Percentiles rank a stretch among this genome's conserved stretches.
These are phyloP conservation scores for Lasaia peninsularis DNA, from an alignment of 1,140 invertebrate genomes.

Conservation along the genomic window DNA sequence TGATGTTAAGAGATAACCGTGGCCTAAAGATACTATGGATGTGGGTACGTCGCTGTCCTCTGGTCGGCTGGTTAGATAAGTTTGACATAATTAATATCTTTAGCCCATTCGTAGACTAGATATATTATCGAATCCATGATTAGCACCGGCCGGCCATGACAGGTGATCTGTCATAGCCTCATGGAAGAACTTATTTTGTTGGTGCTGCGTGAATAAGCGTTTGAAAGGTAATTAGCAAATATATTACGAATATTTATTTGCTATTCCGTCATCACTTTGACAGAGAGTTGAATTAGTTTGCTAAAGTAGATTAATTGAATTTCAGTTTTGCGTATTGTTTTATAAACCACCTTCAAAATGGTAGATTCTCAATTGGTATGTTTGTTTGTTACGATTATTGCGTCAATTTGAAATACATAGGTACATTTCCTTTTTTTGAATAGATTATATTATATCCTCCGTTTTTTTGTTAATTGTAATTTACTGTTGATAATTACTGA, in stretches of 20 bases:
- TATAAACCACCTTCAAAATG: too few relatives aligned
- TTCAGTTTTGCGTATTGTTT: background rate
- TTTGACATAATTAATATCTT: background rate
- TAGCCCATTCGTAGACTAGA: background rate
- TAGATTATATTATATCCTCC: too few relatives aligned
- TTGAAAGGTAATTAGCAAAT: slow-evolving; percentile 6
- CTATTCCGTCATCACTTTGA: background rate
- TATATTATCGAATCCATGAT: slow-evolving; percentile 40
- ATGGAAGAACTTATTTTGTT: slow-evolving; percentile 10
- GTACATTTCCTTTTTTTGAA: too few relatives aligned
- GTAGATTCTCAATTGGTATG: too few relatives aligned
- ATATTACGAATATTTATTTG: background rate
- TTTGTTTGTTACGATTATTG: too few relatives aligned
- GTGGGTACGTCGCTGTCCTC: too few relatives aligned
- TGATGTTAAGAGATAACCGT: too few relatives aligned
- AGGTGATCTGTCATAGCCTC: slow-evolving; percentile 39
- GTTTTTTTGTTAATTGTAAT: too few relatives aligned
- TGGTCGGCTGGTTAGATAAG: background rate
- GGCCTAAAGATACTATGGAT: too few relatives aligned
- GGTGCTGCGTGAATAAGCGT: slow-evolving; percentile 13
- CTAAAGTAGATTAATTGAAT: background rate
- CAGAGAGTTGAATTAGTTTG: background rate
- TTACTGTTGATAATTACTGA: too few relatives aligned
- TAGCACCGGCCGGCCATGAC: slow-evolving; percentile 32
- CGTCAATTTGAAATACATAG: too few relatives aligned